Conservation (phyloP, 2,797 vertebrate genomes). For the Thalassophryne amazonica region DNA sequence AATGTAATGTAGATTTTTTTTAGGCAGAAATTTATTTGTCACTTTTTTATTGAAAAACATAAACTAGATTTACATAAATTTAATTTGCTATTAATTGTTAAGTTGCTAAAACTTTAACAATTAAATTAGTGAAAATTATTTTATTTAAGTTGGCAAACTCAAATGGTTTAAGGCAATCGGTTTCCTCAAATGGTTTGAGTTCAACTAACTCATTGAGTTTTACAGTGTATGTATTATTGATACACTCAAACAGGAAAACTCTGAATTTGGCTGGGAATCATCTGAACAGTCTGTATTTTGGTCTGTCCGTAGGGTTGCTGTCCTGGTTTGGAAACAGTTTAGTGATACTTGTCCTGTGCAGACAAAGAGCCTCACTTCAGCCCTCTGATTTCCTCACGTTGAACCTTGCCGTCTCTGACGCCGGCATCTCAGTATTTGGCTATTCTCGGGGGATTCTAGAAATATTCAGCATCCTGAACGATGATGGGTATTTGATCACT, state of each 20-base stretch:
- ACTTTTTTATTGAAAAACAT: too few species aligned
- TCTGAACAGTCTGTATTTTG: constrained; percentile 20
- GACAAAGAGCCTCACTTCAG: constrained; percentile 81
- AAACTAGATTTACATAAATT: too few species aligned
- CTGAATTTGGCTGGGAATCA: neutral
- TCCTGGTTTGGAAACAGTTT: constrained; percentile 90
- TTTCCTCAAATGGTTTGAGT: too few species aligned
- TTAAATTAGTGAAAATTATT: too few species aligned
- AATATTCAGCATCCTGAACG: constrained; percentile 87
- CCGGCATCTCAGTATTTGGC: constrained; percentile 85
- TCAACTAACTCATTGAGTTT: too few species aligned
- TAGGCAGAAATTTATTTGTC: too few species aligned
- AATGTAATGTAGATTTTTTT: too few species aligned
- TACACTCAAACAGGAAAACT: neutral
- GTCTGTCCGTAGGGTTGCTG: constrained; percentile 78
- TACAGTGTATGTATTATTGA: too few species aligned
- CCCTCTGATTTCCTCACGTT: constrained; percentile 86
- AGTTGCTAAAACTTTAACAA: too few species aligned
- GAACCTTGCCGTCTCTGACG: constrained; percentile 85
- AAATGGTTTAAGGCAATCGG: too few species aligned
- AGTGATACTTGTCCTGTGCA: constrained; percentile 86
- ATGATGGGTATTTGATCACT: constrained; percentile 85
- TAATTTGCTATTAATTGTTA: too few species aligned
- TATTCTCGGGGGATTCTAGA: constrained; percentile 88
- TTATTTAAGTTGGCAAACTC: too few species aligned